These are phyloP conservation scores for Parnassius glacialis DNA, from an alignment of 2,888 invertebrate genomes.

Conservation along the genomic window DNA sequence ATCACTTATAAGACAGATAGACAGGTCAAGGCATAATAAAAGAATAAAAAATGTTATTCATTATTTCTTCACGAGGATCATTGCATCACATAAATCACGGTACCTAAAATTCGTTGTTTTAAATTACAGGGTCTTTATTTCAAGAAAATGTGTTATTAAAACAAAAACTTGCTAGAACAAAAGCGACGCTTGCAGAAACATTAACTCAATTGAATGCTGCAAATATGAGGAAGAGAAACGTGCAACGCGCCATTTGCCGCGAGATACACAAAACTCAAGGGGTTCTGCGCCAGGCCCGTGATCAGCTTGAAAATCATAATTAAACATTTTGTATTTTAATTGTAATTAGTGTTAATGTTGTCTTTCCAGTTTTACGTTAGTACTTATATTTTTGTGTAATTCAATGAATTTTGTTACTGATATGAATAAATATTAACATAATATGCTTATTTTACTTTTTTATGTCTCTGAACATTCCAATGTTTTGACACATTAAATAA, in stretches of 20 bases:
- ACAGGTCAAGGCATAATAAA: too few species aligned
- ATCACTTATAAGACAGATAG: too few species aligned
- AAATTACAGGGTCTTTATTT: slow-evolving; percentile 62
- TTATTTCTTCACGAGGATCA: too few species aligned
- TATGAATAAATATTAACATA: slow-evolving; percentile 10
- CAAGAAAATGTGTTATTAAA: slow-evolving; percentile 87
- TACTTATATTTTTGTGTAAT: slow-evolving; percentile 17
- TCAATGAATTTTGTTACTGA: slow-evolving; percentile 21
- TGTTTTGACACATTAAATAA: too few species aligned
- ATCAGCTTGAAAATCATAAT: slow-evolving; percentile 82
- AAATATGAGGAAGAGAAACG: slow-evolving; percentile 89
- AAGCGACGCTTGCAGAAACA: slow-evolving; percentile 88
- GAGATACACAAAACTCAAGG: slow-evolving; percentile 90
- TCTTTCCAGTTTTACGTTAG: slow-evolving; percentile 23
- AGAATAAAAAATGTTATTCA: too few species aligned
- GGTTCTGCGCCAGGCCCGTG: slow-evolving; percentile 87
- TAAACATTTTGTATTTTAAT: slow-evolving; percentile 23
- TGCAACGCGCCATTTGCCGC: slow-evolving; percentile 90
- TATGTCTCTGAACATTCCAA: too few species aligned
- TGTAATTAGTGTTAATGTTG: slow-evolving; percentile 8
- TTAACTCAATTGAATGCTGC: slow-evolving; percentile 87
- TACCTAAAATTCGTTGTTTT: slow-evolving; percentile 1
- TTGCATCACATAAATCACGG: not conserved
- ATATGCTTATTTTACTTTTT: not conserved
- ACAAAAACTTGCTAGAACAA: slow-evolving; percentile 85